Evolutionary conservation across 2,888 invertebrate genomes (phyloP).

Genomic region (Synergus gifuensis): DNA sequence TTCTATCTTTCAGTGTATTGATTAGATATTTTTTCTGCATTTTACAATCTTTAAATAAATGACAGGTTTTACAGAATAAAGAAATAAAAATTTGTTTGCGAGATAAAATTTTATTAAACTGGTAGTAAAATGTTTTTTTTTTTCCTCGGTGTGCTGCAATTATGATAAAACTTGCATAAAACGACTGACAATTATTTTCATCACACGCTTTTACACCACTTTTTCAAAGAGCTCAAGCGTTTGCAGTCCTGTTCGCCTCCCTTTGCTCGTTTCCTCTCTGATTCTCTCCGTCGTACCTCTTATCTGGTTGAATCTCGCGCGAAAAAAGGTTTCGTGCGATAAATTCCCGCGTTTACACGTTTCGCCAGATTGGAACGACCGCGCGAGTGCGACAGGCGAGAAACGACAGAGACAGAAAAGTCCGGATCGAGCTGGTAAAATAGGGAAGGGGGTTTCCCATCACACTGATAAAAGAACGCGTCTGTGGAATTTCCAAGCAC

Average conservation of each 20-base stretch:
- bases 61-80: not conserved
- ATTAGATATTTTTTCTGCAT: not conserved
- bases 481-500: constrained; percentile 18
- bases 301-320: constrained; percentile 48
- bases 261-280: constrained; percentile 38
- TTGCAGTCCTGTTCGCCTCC: constrained; percentile 24
- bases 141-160: not conserved
- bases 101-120: not conserved
- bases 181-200: constrained; percentile 23
- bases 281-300: constrained; percentile 47
- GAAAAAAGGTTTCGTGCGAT: constrained; percentile 51
- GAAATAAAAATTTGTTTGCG: not conserved
- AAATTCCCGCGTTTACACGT: constrained; percentile 45
- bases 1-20: not conserved
- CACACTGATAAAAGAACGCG: constrained; percentile 31
- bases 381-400: constrained; percentile 20
- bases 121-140: not conserved
- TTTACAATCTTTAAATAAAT: not conserved
- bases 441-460: not conserved
- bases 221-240: constrained; percentile 31
- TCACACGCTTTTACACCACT: constrained; percentile 27
- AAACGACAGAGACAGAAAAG: constrained; percentile 29
- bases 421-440: not conserved
- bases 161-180: constrained; percentile 28
- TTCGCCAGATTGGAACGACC: constrained; percentile 37